Evolutionary conservation across 2,888 invertebrate genomes (phyloP).

Genomic region (Eupithecia tripunctaria): DNA sequence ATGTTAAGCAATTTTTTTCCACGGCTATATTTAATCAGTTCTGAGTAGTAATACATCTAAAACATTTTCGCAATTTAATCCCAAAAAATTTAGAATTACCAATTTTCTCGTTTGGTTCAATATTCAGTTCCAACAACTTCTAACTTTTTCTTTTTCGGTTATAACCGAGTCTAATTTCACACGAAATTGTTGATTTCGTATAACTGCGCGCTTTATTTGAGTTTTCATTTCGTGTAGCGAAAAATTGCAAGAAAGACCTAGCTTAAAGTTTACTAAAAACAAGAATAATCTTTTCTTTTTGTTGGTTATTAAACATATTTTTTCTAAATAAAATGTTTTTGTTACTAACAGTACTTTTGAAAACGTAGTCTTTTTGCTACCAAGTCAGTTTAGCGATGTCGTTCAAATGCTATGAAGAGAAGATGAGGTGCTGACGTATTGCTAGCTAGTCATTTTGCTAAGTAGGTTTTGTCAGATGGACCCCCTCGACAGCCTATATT

Average conservation of each 20-base stretch:
- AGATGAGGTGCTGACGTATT: no score
- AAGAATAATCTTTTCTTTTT: no score
- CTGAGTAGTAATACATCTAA: background rate
- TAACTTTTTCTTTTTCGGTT: background rate
- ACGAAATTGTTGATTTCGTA: constrained; percentile 2
- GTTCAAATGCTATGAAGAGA: no score
- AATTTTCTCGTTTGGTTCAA: background rate
- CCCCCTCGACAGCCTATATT: no score
- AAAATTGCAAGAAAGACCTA: background rate
- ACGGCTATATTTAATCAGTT: background rate
- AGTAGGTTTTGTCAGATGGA: no score
- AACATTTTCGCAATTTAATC: background rate
- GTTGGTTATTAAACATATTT: no score
- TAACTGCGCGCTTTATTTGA: background rate
- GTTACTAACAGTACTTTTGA: no score
- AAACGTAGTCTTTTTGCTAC: no score
- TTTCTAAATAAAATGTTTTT: no score
- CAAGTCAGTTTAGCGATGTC: no score
- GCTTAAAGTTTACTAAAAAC: background rate
- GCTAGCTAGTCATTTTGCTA: no score
- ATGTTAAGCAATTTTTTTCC: background rate
- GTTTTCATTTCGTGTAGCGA: background rate
- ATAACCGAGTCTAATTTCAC: background rate
- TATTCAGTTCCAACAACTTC: background rate
- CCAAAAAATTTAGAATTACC: background rate